Percentiles rank a stretch among this genome's conserved stretches.
These are phyloP conservation scores for Ancistrus triradiatus DNA, from an alignment of 2,113 vertebrate species.

Conservation along the genomic window DNA sequence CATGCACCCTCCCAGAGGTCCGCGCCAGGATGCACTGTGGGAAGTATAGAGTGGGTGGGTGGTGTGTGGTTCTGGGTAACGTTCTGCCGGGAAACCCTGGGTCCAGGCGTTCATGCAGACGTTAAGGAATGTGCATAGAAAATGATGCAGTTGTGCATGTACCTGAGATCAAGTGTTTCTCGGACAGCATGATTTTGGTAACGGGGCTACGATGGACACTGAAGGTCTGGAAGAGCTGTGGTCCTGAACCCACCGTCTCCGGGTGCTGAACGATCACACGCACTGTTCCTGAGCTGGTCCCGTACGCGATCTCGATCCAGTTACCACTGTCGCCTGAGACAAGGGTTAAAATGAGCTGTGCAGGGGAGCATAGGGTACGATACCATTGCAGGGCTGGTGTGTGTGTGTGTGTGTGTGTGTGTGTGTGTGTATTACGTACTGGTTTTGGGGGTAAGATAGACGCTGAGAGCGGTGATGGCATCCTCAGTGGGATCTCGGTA, in stretches of 20 bases:
- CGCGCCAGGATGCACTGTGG: too few species aligned
- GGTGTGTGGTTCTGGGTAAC: too few species aligned
- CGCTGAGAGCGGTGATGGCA: constrained; percentile 85
- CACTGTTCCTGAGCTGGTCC: constrained; percentile 83
- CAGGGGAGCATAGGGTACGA: neutral
- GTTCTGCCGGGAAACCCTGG: too few species aligned
- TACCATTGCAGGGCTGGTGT: neutral
- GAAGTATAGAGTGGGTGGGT: too few species aligned
- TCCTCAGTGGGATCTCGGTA: constrained; percentile 86
- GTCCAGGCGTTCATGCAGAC: too few species aligned
- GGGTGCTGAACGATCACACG: constrained; percentile 91
- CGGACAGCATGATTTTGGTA: constrained; percentile 88
- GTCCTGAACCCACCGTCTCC: constrained; percentile 85
- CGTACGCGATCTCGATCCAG: constrained; percentile 91
- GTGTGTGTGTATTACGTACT: constrained; percentile 61
- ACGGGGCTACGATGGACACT: constrained; percentile 87
- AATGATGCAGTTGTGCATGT: too few species aligned
- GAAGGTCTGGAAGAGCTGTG: constrained; percentile 92
- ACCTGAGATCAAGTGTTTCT: constrained; percentile 77
- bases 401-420: constrained; percentile 8
- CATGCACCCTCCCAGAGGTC: too few species aligned
- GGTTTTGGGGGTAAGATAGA: constrained; percentile 90
- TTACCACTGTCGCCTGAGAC: constrained; percentile 85
- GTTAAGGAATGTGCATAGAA: too few species aligned
- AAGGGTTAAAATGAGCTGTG: neutral